These are phyloP conservation scores for Encarsia formosa DNA, from an alignment of 2,888 invertebrate genomes.

Conservation along the genomic window DNA sequence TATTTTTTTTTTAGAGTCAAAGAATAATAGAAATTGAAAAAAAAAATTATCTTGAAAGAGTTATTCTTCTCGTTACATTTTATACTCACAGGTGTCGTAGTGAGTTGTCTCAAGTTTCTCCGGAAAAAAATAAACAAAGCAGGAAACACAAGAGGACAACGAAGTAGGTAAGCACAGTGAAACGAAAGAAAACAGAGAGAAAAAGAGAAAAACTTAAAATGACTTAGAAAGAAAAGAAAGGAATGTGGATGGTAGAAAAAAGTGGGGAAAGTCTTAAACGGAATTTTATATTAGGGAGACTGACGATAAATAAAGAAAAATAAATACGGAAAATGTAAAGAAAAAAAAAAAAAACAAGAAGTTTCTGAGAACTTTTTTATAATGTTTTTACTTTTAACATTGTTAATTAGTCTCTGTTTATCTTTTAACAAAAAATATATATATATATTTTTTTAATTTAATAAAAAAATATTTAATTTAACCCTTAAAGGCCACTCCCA, in stretches of 20 bases:
- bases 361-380: no score
- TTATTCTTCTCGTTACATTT: slow-evolving; percentile 3
- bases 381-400: no score
- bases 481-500: no score
- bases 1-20: no score
- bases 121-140: slow-evolving; percentile 18
- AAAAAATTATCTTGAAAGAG: neutral
- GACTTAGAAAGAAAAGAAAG: slow-evolving; percentile 1
- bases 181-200: slow-evolving; percentile 14
- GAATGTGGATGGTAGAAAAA: neutral
- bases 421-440: neutral
- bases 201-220: slow-evolving; percentile 8
- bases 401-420: neutral
- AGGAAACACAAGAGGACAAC: slow-evolving; percentile 17
- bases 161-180: slow-evolving; percentile 6
- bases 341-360: no score
- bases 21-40: no score
- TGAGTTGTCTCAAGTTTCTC: slow-evolving; percentile 25
- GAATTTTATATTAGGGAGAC: slow-evolving; percentile 11
- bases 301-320: slow-evolving; percentile 7
- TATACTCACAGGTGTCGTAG: slow-evolving; percentile 6
- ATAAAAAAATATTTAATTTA: no score
- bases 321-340: no score
- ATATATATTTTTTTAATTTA: no score
- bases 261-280: slow-evolving; percentile 12